Evolutionary conservation across 2,888 invertebrate genomes (phyloP).

Genomic region (Mythimna albipuncta): DNA sequence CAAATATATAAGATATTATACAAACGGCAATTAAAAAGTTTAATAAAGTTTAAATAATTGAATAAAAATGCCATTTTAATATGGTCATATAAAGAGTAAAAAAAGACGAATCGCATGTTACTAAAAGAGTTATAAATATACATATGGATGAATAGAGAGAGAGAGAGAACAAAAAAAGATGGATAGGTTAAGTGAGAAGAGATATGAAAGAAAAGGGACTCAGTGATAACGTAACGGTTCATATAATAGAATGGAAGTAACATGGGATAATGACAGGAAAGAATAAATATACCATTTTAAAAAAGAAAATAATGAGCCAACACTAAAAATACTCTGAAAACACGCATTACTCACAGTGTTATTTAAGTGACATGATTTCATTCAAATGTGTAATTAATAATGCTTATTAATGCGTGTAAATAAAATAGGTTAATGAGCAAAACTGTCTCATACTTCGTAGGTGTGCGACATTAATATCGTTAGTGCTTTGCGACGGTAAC

Average conservation of each 20-base stretch:
- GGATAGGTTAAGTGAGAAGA: too few relatives aligned
- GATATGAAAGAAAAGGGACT: too few relatives aligned
- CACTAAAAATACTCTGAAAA: background rate
- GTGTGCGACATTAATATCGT: slow-evolving; percentile 35
- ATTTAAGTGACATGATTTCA: slow-evolving; percentile 34
- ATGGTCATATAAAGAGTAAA: too few relatives aligned
- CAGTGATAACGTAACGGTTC: too few relatives aligned
- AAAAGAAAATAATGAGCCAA: background rate
- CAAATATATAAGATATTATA: background rate
- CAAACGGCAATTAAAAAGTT: background rate
- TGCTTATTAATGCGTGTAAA: slow-evolving; percentile 47
- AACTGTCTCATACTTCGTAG: slow-evolving; percentile 31
- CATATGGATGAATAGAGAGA: too few relatives aligned
- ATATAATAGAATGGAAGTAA: too few relatives aligned
- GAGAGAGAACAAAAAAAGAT: too few relatives aligned
- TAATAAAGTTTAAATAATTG: too few relatives aligned
- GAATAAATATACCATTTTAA: background rate
- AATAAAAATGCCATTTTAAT: background rate
- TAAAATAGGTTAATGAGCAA: slow-evolving; percentile 51
- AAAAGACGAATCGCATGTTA: too few relatives aligned
- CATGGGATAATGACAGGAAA: too few relatives aligned
- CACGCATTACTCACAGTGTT: slow-evolving; percentile 22
- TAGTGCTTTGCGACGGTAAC: slow-evolving; percentile 24
- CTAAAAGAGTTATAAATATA: too few relatives aligned
- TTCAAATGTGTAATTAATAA: slow-evolving; percentile 44